These are phyloP conservation scores for Teleogryllus oceanicus DNA, from an alignment of 2,888 invertebrate genomes.

Conservation along the genomic window DNA sequence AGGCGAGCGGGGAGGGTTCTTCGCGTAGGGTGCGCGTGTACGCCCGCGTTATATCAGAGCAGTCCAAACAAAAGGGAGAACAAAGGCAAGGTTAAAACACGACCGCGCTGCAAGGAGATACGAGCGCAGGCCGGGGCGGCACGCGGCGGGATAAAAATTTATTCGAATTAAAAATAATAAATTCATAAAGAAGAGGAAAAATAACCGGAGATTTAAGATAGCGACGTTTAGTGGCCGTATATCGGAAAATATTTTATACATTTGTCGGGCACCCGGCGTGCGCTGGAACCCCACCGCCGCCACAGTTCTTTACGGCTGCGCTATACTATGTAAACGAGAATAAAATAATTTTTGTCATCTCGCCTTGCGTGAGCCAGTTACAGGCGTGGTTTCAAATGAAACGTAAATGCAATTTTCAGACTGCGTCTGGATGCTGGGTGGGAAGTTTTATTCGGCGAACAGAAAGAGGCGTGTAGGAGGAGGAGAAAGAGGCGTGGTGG, in stretches of 20 bases:
- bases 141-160: background rate
- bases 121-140: background rate
- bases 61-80: background rate
- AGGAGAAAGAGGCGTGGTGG: too few relatives aligned
- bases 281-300: too few relatives aligned
- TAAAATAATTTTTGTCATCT: background rate
- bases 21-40: background rate
- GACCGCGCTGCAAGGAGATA: background rate
- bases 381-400: background rate
- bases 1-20: too few relatives aligned
- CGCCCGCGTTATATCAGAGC: background rate
- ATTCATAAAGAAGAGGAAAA: background rate
- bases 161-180: conserved; percentile 1
- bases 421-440: background rate
- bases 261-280: too few relatives aligned
- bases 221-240: background rate
- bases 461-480: background rate
- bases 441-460: background rate
- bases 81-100: background rate
- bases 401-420: conserved; percentile 12
- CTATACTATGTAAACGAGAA: background rate
- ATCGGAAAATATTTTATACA: background rate
- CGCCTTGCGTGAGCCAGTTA: background rate
- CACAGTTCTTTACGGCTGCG: too few relatives aligned
- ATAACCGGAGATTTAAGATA: background rate